A percentile compares a stretch with the other conserved stretches of the same genome.
Conservation (phyloP, 2,113 vertebrate genomes). For the Eolophus roseicapilla region DNA sequence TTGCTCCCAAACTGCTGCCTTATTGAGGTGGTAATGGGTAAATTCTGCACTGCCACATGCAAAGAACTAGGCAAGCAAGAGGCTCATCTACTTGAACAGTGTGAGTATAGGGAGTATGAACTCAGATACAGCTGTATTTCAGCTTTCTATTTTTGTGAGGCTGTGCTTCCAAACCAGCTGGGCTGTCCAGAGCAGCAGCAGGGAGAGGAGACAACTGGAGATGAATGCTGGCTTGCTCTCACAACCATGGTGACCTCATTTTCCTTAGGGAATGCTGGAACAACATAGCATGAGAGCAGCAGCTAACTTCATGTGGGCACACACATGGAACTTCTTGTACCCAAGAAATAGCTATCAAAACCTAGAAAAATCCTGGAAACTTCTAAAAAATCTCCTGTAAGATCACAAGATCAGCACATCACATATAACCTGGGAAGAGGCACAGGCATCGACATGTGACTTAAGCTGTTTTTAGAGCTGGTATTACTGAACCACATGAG, state of each 20-base stretch:
- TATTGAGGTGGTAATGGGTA: background rate
- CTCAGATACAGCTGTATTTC: background rate
- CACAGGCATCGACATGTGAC: background rate
- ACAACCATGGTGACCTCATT: background rate
- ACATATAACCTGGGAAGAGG: background rate
- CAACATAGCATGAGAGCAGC: background rate
- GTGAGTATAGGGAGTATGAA: background rate
- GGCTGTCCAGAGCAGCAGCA: background rate
- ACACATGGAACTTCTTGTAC: background rate
- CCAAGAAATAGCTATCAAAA: background rate
- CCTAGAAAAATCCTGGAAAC: background rate
- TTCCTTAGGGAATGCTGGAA: background rate
- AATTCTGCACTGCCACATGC: background rate
- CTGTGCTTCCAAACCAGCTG: background rate
- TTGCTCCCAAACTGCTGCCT: background rate
- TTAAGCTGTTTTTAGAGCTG: background rate
- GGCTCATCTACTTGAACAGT: fast-evolving
- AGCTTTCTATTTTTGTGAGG: background rate
- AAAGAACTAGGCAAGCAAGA: background rate
- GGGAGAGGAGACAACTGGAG: background rate
- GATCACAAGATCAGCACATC: background rate
- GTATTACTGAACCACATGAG: background rate
- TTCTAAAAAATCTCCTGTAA: background rate
- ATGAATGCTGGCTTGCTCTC: constrained; percentile 10
- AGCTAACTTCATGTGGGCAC: background rate